Base-by-base conservation (phyloP, 1,140 invertebrate species). In the Papilio polytes region DNA sequence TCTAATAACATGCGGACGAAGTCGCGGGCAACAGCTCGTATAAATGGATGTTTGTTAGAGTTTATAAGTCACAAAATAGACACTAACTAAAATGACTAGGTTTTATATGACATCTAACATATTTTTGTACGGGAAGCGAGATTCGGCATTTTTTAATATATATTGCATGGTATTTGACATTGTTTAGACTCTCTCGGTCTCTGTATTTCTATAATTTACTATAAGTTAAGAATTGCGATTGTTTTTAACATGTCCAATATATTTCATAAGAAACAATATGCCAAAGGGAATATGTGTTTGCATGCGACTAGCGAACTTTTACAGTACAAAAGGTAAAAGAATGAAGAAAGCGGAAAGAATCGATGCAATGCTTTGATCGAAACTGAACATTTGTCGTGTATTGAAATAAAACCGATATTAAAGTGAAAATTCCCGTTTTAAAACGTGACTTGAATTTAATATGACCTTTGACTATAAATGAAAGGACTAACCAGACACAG, bases 271-370 rank as follows among this genome's bases (percentile, higher is more conserved):
- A 31, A 63, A 63, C 20, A 59, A 59, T 63, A 41, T 63, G 22
- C 12, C 15, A 36, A 70, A 70, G 63, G 26, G 63, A 70, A 66
- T 66, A 66, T 70, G 22, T 13, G 26, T 70, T 70, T 70, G 26
- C 26, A 70, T 70, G 13, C 63, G 3, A 70, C 63, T 13, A 70
- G 12, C 15, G 13, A 36, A 70, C 63, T 70, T 70, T 31, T 7
- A 36, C 26, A 12, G 63, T 70, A 31, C 6, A 36, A 26, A 26
- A 31, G 63, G 13, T 31, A 66, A 66, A 13, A 13, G 10, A 66
- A 31, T 3, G 3, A 12, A 26, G 26, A 31, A 70, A 15, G 22
- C 26, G 12, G 63, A 13, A 70, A 70, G 63, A 18, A 70, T 36
- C 63, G 26, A 70, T 6, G 26, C 8, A 12, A 70, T 70, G 12